These are phyloP conservation scores for Ceratosolen solmsi DNA, from an alignment of 1,140 invertebrate genomes.

Conservation along the genomic window DNA sequence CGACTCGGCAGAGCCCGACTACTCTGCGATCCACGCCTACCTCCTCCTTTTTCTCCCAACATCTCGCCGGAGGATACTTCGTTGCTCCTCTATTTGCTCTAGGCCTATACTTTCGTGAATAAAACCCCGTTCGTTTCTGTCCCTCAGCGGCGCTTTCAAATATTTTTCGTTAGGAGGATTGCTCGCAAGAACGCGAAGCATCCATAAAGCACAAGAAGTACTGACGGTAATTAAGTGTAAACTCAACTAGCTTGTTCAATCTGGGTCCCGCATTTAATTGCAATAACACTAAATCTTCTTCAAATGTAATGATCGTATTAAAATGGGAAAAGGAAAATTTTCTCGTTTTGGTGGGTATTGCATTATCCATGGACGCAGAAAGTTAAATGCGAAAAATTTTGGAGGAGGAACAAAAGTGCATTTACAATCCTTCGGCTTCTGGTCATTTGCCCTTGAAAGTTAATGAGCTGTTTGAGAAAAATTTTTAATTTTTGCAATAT, in stretches of 20 bases:
- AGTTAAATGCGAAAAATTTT: background rate
- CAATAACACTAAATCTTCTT: background rate
- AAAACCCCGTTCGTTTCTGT: conserved; percentile 3
- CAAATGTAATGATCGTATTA: background rate
- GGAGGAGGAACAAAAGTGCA: background rate
- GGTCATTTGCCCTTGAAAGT: background rate
- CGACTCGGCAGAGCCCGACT: background rate
- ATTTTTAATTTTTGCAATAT: background rate
- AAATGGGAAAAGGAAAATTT: background rate
- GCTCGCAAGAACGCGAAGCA: conserved; percentile 5
- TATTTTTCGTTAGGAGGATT: conserved; percentile 18
- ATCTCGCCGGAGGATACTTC: background rate
- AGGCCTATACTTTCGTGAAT: conserved; percentile 21
- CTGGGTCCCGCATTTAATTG: background rate
- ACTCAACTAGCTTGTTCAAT: conserved; percentile 8
- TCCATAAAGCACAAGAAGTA: conserved; percentile 17
- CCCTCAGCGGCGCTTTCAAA: background rate
- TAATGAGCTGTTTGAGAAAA: background rate
- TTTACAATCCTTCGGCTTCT: background rate
- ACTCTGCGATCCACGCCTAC: conserved; percentile 34
- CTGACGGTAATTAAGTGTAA: conserved; percentile 36
- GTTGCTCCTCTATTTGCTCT: conserved; percentile 33
- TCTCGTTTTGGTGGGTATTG: background rate
- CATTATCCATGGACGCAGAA: background rate
- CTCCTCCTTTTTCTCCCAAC: conserved; percentile 24